A percentile compares a stretch with the other conserved stretches of the same genome.
Evolutionary conservation across 2,113 vertebrate species (phyloP).

Genomic region (Candoia aspera): DNA sequence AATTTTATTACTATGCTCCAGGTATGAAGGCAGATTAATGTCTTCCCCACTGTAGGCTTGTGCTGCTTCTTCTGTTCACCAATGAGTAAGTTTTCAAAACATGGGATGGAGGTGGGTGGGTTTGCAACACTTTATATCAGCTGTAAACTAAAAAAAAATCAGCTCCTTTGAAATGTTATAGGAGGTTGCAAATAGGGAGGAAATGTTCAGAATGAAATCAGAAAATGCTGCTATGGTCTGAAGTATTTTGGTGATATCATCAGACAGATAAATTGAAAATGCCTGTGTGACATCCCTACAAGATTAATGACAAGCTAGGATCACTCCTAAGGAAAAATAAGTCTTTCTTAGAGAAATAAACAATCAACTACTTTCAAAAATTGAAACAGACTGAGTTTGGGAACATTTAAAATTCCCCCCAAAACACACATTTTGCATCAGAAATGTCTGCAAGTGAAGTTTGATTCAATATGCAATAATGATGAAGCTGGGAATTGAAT

Average conservation of each 20-base stretch:
- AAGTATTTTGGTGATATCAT: neutral
- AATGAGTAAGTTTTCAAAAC: neutral
- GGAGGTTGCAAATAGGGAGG: neutral
- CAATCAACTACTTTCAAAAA: neutral
- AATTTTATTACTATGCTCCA: constrained; percentile 38
- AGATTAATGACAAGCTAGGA: neutral
- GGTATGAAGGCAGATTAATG: neutral
- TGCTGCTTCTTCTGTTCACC: neutral
- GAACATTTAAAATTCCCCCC: neutral
- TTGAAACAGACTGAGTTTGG: neutral
- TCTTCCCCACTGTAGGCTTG: neutral
- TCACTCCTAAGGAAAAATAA: neutral
- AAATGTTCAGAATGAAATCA: neutral
- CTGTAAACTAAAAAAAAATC: neutral
- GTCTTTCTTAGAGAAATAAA: neutral
- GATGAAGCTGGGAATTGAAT: neutral
- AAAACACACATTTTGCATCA: neutral
- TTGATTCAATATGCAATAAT: neutral
- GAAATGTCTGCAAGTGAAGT: neutral
- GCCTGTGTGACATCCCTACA: neutral
- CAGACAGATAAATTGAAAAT: neutral
- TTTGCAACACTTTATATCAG: neutral
- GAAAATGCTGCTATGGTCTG: neutral
- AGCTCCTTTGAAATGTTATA: neutral
- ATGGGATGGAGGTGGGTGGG: neutral